Conservation (phyloP, 2,113 vertebrate genomes). For the Thunnus thynnus region DNA sequence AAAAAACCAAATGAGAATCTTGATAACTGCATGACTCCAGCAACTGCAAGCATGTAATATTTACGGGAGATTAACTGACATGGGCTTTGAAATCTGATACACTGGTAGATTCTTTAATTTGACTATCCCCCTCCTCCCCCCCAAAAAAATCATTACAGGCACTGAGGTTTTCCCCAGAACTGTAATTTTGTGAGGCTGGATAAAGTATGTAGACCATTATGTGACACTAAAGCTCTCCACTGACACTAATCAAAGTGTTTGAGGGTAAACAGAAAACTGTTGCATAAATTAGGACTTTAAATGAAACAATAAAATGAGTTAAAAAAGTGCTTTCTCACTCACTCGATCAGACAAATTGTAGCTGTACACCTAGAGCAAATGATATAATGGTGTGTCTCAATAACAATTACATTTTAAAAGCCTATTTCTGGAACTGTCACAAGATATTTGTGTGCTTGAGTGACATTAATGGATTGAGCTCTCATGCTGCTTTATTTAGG, state of each 20-base stretch:
- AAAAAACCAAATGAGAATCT: conserved; percentile 57
- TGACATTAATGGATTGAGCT: conserved; percentile 69
- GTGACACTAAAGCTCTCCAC: conserved; percentile 26
- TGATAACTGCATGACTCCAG: conserved; percentile 10
- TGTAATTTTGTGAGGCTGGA: conserved; percentile 25
- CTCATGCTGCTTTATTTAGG: conserved; percentile 58
- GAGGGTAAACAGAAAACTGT: conserved; percentile 26
- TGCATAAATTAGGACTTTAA: conserved; percentile 51
- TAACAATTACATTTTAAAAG: conserved; percentile 64
- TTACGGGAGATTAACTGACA: conserved; percentile 42
- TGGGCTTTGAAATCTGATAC: conserved; percentile 27
- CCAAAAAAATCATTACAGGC: conserved; percentile 10
- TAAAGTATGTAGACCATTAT: conserved; percentile 10
- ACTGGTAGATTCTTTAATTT: conserved; percentile 34
- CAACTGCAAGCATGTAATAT: conserved; percentile 50
- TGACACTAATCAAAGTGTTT: conserved; percentile 49
- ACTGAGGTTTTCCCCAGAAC: conserved; percentile 15
- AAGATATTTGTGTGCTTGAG: conserved; percentile 49
- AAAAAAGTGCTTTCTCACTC: neutral
- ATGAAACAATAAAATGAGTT: conserved; percentile 19
- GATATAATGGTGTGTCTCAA: conserved; percentile 25
- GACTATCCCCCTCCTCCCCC: neutral
- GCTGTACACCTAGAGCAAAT: conserved; percentile 36
- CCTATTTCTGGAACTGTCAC: conserved; percentile 53
- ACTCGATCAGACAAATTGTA: conserved; percentile 33